These are phyloP conservation scores for Mystacides longicornis DNA, from an alignment of 2,888 invertebrate genomes.

Conservation along the genomic window DNA sequence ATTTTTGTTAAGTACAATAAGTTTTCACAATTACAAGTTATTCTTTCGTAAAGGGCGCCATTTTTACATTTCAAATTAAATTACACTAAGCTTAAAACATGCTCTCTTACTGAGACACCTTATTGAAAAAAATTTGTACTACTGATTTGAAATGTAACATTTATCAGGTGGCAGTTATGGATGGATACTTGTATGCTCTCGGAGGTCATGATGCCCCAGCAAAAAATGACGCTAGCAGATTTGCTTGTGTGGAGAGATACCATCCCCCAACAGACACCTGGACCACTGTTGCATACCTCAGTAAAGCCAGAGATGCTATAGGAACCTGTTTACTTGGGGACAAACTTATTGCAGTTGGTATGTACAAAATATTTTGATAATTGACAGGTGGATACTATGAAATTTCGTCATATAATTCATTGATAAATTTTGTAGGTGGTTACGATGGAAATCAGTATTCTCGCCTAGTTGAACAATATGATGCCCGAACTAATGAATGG, in stretches of 20 bases:
- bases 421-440: constrained; percentile 54
- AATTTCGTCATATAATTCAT: neutral
- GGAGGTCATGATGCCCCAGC: constrained; percentile 94
- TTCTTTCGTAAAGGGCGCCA: too few species aligned
- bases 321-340: constrained; percentile 83
- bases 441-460: constrained; percentile 87
- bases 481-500: constrained; percentile 77
- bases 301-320: constrained; percentile 79
- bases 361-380: constrained; percentile 41
- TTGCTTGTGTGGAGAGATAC: constrained; percentile 86
- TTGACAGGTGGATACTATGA: too few species aligned
- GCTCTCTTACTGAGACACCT: too few species aligned
- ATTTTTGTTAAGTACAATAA: too few species aligned
- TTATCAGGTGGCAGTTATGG: constrained; percentile 64
- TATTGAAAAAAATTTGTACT: too few species aligned
- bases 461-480: constrained; percentile 82
- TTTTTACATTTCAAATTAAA: too few species aligned
- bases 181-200: constrained; percentile 83
- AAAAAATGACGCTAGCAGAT: constrained; percentile 65
- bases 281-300: constrained; percentile 77
- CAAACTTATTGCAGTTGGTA: constrained; percentile 70
- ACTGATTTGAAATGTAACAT: too few species aligned
- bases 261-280: constrained; percentile 74
- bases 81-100: too few species aligned
- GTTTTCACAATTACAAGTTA: too few species aligned